Evolutionary conservation across 2,888 invertebrate genomes (phyloP), one percentile per base, ranked within the genome.

Genomic region (Cremastinae sp.): DNA sequence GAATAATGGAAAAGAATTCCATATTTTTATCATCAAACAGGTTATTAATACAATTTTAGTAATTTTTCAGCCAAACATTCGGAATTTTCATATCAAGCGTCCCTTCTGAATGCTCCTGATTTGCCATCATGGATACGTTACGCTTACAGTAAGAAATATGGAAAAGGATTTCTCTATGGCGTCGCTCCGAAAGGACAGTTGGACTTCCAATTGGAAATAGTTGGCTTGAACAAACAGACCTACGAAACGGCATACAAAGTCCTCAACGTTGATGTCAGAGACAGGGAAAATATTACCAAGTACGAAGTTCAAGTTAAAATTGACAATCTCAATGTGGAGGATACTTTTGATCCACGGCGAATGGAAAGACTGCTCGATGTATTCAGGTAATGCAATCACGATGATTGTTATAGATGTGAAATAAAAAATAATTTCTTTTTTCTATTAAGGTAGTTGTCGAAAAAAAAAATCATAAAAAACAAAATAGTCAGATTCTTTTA

Each of bases 321-420:
- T 56, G 95, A 96, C 88, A 97, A 97, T 89, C 90, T 97, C 20
- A 96, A 97, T 86, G 95, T 97, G 65, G 96, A 96, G 80, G 96
- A 97, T 86, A 91, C 97, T 85, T 94, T 97, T 86, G 94, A 96
- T 88, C 92, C 91, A 37, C 91, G 92, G 79, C 92, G 94, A 71
- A 94, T 96, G 90, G 93, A 94, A 39, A 92, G 93, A 37, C 90
- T 97, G 2, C 93, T 95, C 79, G 94, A 95, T 82, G 94, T 97
- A 64, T 94, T 97, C 83, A 92, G 88, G 89, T 89, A 8, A 64
- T 3, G n/a, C n/a, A n/a, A n/a, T n/a, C n/a, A n/a, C n/a, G n/a
- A n/a, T n/a, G n/a, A n/a, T n/a, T n/a, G n/a, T n/a, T n/a, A n/a
- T n/a, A n/a, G n/a, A n/a, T n/a, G n/a, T n/a, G n/a, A n/a, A n/a